Base-by-base conservation (phyloP, 1,140 invertebrate species). In the Megathymus violae region DNA sequence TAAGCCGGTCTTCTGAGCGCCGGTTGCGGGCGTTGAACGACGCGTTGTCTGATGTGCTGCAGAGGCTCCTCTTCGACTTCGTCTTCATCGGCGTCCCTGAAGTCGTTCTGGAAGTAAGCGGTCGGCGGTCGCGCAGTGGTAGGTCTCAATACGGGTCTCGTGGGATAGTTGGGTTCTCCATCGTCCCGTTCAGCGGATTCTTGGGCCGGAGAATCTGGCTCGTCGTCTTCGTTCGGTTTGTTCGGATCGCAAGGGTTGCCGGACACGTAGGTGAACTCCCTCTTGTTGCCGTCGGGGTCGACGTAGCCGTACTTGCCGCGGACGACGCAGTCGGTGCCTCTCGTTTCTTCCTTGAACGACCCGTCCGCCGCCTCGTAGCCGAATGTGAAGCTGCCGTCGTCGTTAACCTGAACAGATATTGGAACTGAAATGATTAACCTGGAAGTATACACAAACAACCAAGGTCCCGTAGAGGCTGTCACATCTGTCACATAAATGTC, bases 231-330 rank as follows among this genome's bases (percentile, higher is more conserved):
- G 46, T 95, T 93, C 0, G 94, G 94, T 6, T 95, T 95, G 80
- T 96, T 96, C 0, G 96, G 96, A 71, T 97, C 96, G 80, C 96
- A 97, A 1, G 96, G 96, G 76, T 97, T 97, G n/a, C 96, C 96
- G n/a, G 96, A 97, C 0, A 97, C 96, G 81, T 98, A 98, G 0
- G 95, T 96, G 82, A 97, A 97, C 78, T 97, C 96, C 60, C 96
- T 87, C 74, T 97, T 96, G 81, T 97, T 96, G 54, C 97, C 97
- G 71, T 97, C 95, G 0, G 96, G 96, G 80, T 97, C 97, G 11
- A 97, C 92, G 88, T 97, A 98, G 6, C 96, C 96, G 81, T 97
- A 97, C 82, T 97, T 97, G 3, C 97, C 97, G 52, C 96, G 92
- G 0, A 97, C 96, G 0, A 97, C 95, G 77, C 96, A 97, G 82